These are phyloP conservation scores for Glyptemys insculpta DNA, from an alignment of 2,797 vertebrate species.

Conservation along the genomic window DNA sequence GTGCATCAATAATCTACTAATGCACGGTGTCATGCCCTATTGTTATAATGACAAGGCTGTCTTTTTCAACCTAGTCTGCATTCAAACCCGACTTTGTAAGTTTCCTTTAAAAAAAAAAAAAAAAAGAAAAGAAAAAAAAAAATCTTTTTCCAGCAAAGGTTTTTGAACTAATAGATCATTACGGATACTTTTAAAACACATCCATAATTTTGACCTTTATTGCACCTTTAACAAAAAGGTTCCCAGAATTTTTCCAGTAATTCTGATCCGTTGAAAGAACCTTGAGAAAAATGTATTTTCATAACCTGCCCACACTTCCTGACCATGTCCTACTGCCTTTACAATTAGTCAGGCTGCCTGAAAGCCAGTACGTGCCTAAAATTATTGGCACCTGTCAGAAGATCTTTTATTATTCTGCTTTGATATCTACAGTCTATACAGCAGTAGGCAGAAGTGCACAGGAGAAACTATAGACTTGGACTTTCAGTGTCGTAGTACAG, in stretches of 20 bases:
- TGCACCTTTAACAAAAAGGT: not conserved
- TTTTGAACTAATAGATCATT: not conserved
- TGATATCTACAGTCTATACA: not conserved
- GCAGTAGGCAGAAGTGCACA: not conserved
- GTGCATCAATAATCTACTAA: not conserved
- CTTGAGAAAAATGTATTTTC: not conserved
- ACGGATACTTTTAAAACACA: not conserved
- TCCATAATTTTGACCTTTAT: not conserved
- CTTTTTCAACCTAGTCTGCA: not conserved
- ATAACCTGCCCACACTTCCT: not conserved
- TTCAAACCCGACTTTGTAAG: not conserved
- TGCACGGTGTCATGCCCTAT: not conserved
- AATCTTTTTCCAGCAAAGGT: not conserved
- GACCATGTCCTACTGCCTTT: not conserved
- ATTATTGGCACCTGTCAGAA: not conserved
- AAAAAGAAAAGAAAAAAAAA: no score
- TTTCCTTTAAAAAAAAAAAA: not conserved
- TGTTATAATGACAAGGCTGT: not conserved
- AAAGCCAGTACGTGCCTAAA: not conserved
- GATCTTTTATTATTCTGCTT: not conserved
- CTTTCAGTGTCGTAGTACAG: not conserved
- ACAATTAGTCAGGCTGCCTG: not conserved
- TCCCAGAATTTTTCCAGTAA: not conserved
- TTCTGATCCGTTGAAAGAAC: not conserved
- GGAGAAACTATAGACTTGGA: not conserved